These are phyloP conservation scores for Emydocephalus ijimae DNA, from an alignment of 2,113 vertebrate genomes.

Conservation along the genomic window DNA sequence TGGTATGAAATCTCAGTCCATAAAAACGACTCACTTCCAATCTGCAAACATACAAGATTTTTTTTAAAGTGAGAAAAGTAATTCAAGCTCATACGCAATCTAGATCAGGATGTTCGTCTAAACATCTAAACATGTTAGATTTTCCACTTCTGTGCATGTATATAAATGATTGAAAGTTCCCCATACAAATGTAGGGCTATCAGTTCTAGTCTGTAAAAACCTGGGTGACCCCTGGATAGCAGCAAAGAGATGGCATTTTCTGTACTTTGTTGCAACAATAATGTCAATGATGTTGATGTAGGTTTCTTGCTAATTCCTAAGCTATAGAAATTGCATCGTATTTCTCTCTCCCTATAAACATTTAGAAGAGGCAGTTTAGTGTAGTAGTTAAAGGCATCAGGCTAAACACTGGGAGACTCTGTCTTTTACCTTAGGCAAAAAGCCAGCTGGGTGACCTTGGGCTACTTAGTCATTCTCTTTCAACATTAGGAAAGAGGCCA, in stretches of 20 bases:
- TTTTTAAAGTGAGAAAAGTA: neutral
- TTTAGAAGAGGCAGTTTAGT: neutral
- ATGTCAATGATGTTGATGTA: neutral
- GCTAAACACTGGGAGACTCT: neutral
- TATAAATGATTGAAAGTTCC: neutral
- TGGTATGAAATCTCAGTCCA: neutral
- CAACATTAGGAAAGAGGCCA: neutral
- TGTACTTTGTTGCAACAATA: neutral
- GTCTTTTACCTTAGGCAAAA: neutral
- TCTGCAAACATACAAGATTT: neutral
- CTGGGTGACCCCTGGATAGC: neutral
- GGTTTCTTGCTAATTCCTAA: neutral
- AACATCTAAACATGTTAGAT: too few species aligned
- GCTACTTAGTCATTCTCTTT: neutral
- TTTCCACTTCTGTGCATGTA: neutral
- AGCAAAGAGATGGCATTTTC: neutral
- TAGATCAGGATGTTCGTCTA: neutral
- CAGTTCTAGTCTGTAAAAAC: neutral
- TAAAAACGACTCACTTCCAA: neutral
- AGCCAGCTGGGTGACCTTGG: neutral
- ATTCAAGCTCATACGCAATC: neutral
- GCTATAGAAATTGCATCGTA: neutral
- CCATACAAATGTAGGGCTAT: neutral
- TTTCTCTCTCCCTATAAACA: neutral
- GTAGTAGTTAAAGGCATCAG: neutral